Evolutionary conservation across 2,888 invertebrate genomes (phyloP).

Genomic region (Pristionchus japonicus): DNA sequence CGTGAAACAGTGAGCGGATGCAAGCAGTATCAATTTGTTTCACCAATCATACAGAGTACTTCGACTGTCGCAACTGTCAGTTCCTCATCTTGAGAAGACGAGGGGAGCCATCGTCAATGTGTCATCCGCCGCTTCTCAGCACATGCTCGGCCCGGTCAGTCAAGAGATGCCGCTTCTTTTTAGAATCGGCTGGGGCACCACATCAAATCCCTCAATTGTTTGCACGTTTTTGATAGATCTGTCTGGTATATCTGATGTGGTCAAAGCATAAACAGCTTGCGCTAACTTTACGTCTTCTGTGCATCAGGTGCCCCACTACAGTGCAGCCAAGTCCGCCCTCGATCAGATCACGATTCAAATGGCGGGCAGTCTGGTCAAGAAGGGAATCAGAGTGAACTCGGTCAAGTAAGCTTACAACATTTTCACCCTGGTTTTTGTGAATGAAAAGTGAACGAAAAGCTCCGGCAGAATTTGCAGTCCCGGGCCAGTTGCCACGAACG

Average conservation of each 20-base stretch:
- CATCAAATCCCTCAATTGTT: not conserved
- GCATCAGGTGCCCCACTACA: not conserved
- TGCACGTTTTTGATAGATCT: not conserved
- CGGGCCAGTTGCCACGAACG: no score
- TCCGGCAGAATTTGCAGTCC: no score
- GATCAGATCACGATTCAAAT: no score
- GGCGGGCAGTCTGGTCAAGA: not conserved
- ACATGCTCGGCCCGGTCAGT: not conserved
- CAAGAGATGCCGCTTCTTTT: not conserved
- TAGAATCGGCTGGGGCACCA: no score
- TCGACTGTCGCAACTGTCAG: not conserved
- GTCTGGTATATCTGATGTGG: no score
- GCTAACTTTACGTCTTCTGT: no score
- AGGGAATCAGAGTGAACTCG: slow-evolving; percentile 14
- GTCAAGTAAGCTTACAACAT: slow-evolving; percentile 3
- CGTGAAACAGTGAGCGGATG: not conserved
- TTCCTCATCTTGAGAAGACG: not conserved
- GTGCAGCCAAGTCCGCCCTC: not conserved
- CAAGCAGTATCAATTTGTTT: no score
- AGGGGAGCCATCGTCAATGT: not conserved
- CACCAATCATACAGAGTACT: no score
- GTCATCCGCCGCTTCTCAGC: not conserved
- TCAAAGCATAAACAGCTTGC: no score
- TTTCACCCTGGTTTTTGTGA: no score
- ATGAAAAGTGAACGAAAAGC: no score